phyloP scores from a whole-genome alignment of 2,113 vertebrate genomes.

The Myotis lucifugus region DNA sequence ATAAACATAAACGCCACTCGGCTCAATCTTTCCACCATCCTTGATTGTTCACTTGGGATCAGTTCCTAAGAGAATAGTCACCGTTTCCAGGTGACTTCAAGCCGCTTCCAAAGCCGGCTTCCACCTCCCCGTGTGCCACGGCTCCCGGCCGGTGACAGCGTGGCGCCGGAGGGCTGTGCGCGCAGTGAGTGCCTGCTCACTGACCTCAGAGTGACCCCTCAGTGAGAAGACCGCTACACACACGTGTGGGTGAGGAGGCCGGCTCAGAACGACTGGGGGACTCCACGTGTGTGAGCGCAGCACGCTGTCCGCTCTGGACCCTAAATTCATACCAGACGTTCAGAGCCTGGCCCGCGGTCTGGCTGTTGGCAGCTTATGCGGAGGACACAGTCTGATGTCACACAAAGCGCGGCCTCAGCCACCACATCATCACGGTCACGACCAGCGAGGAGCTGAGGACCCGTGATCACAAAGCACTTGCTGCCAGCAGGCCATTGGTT shows the following conservation, averaged over 20 bases:
- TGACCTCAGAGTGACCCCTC: not conserved
- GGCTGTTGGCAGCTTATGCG: accelerated
- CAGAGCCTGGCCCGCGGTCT: accelerated
- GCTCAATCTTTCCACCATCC: not conserved
- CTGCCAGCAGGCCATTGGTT: not conserved
- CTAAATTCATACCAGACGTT: not conserved
- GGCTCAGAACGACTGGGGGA: too few relatives aligned
- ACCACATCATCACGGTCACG: not conserved
- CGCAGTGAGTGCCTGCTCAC: too few relatives aligned
- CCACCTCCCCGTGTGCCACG: not conserved
- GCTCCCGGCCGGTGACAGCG: accelerated
- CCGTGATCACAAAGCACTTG: not conserved
- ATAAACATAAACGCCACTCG: not conserved
- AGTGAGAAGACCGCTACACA: too few relatives aligned
- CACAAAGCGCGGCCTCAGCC: accelerated
- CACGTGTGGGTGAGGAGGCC: too few relatives aligned
- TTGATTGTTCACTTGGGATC: not conserved
- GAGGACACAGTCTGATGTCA: not conserved
- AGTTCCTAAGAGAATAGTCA: not conserved
- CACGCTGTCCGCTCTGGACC: not conserved
- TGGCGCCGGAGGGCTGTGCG: accelerated
- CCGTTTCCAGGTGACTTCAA: not conserved
- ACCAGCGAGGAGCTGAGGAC: not conserved
- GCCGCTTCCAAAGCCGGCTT: not conserved
- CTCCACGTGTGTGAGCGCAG: too few relatives aligned